A percentile compares a stretch with the other conserved stretches of the same genome.
Conservation (phyloP, 2,797 vertebrate genomes). For the Lagodon rhomboides region DNA sequence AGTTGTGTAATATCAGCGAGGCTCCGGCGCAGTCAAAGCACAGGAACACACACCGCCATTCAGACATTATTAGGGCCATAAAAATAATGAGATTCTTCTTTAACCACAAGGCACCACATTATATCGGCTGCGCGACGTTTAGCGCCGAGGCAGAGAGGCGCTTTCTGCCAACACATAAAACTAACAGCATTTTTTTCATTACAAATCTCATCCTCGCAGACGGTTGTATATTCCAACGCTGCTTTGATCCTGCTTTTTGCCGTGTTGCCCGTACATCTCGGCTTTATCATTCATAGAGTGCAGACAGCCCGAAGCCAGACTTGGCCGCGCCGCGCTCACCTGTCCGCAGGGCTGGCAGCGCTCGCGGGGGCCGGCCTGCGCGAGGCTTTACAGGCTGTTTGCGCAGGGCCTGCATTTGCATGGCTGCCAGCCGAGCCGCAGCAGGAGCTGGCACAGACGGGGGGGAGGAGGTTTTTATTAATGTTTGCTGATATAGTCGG, state of each 20-base stretch:
- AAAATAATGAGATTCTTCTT: conserved; percentile 65
- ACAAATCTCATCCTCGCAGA: conserved; percentile 54
- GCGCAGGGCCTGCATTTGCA: conserved; percentile 74
- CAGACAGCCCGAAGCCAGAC: conserved; percentile 44
- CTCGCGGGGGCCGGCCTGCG: conserved; percentile 11
- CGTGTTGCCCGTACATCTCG: neutral
- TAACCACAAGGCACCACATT: conserved; percentile 63
- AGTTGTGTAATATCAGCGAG: conserved; percentile 41
- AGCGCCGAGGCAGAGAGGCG: conserved; percentile 31
- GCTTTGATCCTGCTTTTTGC: conserved; percentile 43
- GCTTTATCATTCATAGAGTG: conserved; percentile 23
- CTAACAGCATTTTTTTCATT: conserved; percentile 53
- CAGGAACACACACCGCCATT: conserved; percentile 62
- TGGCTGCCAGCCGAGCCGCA: conserved; percentile 70
- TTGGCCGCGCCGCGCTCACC: conserved; percentile 58
- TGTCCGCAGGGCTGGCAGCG: conserved; percentile 61
- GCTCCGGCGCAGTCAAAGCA: conserved; percentile 26
- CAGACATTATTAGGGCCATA: conserved; percentile 66
- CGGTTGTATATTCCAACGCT: conserved; percentile 13
- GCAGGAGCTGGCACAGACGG: conserved; percentile 56
- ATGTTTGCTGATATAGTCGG: conserved; percentile 81
- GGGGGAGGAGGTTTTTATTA: conserved; percentile 66
- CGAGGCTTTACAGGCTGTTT: conserved; percentile 69
- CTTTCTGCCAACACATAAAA: conserved; percentile 57
- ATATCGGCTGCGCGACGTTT: conserved; percentile 29